These are phyloP conservation scores for Ostrea edulis DNA, from an alignment of 1,140 invertebrate genomes.

Conservation along the genomic window DNA sequence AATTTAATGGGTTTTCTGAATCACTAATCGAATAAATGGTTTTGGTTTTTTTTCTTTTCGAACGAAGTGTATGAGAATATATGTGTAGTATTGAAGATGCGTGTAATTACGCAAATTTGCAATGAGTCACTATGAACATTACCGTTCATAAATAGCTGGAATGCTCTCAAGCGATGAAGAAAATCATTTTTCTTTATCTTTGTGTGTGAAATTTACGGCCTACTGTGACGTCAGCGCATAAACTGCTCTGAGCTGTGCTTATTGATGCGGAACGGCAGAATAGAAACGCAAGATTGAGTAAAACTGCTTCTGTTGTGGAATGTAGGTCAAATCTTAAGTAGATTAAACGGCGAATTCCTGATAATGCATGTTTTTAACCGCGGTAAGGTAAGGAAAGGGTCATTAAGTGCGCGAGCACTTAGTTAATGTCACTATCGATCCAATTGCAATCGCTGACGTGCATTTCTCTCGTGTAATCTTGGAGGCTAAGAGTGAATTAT, in stretches of 20 bases:
- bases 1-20: no score
- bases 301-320: neutral
- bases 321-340: neutral
- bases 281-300: neutral
- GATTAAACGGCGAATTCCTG: constrained; percentile 5
- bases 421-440: neutral
- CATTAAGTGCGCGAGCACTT: neutral
- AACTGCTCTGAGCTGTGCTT: neutral
- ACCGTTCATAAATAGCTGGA: neutral
- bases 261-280: neutral
- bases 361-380: constrained; percentile 20
- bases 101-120: constrained; percentile 6
- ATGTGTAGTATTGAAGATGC: neutral
- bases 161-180: constrained; percentile 34
- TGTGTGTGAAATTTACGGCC: constrained; percentile 28
- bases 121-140: neutral
- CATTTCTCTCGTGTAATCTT: neutral
- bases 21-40: no score
- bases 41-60: no score
- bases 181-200: constrained; percentile 32
- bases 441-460: neutral
- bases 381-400: neutral
- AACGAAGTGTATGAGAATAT: no score
- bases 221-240: neutral
- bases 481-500: neutral